Conservation (phyloP, 2,888 invertebrate genomes). For the Alentia gelatinosa region DNA sequence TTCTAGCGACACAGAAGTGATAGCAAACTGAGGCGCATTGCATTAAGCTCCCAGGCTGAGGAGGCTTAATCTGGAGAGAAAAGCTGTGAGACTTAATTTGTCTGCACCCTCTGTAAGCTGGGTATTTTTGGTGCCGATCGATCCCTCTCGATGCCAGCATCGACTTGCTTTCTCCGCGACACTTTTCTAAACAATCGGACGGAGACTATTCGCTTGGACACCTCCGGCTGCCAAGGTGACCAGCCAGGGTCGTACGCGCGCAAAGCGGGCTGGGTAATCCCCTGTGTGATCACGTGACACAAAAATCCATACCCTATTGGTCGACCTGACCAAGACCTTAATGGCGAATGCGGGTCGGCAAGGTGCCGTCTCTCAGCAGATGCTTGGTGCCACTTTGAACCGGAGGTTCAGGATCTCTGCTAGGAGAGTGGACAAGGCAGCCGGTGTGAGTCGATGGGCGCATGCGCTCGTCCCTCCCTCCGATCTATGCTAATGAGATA, state of each 20-base stretch:
- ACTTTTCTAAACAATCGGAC: neutral
- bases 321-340: neutral
- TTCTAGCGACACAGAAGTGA: too few species aligned
- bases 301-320: conserved; percentile 37
- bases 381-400: too few species aligned
- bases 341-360: neutral
- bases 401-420: too few species aligned
- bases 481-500: conserved; percentile 32
- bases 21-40: too few species aligned
- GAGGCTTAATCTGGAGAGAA: too few species aligned
- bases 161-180: neutral
- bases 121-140: too few species aligned
- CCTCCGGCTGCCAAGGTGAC: conserved; percentile 15
- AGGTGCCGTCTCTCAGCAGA: neutral
- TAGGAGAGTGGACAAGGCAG: too few species aligned
- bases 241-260: neutral
- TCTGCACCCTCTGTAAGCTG: too few species aligned
- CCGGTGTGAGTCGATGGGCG: neutral
- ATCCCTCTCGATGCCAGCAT: too few species aligned
- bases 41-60: too few species aligned
- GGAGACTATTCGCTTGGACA: neutral
- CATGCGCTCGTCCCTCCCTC: neutral
- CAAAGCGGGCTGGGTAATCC: conserved; percentile 27
- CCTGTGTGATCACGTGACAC: conserved; percentile 8
- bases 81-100: too few species aligned